Conservation (phyloP, 2,113 vertebrate genomes). For the Ranitomeya variabilis region DNA sequence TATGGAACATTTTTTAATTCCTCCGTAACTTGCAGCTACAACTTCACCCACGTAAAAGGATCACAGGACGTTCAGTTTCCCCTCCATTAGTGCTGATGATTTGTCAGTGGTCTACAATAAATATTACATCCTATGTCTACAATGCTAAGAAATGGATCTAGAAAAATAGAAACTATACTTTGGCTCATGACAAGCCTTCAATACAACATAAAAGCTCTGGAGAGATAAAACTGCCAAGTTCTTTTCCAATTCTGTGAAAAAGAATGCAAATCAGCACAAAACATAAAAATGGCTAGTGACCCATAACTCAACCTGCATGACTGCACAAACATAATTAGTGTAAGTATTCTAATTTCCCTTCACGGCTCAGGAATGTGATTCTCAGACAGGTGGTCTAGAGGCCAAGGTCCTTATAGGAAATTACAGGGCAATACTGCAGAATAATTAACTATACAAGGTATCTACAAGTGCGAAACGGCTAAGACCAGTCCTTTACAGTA, state of each 20-base stretch:
- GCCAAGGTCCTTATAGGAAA: slow-evolving; percentile 1
- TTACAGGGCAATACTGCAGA: slow-evolving; percentile 11
- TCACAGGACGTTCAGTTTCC: background rate
- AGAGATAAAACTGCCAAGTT: slow-evolving; percentile 34
- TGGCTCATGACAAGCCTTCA: slow-evolving; percentile 10
- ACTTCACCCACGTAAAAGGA: background rate
- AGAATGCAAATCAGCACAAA: slow-evolving; percentile 21
- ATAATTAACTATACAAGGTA: background rate
- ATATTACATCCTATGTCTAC: background rate
- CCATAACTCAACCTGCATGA: slow-evolving; percentile 40
- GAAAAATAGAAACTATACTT: background rate
- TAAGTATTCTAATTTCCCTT: slow-evolving; percentile 36
- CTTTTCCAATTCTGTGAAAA: slow-evolving; percentile 29
- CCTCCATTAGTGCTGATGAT: background rate
- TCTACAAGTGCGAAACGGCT: background rate
- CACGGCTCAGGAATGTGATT: background rate
- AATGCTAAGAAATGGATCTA: background rate
- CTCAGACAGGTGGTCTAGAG: slow-evolving; percentile 28
- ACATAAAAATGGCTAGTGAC: slow-evolving; percentile 30
- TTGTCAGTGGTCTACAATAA: background rate
- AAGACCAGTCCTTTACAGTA: background rate
- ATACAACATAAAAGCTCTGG: slow-evolving; percentile 4
- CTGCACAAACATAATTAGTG: slow-evolving; percentile 40
- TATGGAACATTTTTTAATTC: background rate
- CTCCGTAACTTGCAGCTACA: background rate